These are phyloP conservation scores for Ctenoplectra terminalis DNA, from an alignment of 1,140 invertebrate species.

Conservation along the genomic window DNA sequence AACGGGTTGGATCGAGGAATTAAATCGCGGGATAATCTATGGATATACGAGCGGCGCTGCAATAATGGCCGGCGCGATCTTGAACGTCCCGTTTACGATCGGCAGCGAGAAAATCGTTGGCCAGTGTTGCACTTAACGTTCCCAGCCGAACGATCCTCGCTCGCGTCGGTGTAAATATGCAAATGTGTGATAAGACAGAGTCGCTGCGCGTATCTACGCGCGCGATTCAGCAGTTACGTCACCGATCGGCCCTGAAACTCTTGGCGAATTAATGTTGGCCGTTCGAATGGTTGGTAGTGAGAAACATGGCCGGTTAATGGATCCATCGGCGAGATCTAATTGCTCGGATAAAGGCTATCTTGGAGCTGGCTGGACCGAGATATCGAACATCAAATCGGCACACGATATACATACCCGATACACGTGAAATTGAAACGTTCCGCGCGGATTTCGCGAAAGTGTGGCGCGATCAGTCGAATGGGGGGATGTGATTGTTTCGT, in stretches of 20 bases:
- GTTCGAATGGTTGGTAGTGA: conserved; percentile 6
- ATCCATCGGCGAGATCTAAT: conserved; percentile 46
- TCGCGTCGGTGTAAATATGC: conserved; percentile 11
- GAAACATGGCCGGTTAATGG: conserved; percentile 44
- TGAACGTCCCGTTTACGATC: no score
- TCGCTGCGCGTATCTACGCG: background rate
- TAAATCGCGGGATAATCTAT: background rate
- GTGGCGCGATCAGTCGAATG: background rate
- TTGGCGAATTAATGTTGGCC: conserved; percentile 12
- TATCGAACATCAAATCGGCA: conserved; percentile 30
- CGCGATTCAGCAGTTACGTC: conserved; percentile 16
- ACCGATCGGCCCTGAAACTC: background rate
- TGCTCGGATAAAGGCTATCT: conserved; percentile 51
- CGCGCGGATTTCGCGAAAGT: background rate
- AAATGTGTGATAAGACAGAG: conserved; percentile 39
- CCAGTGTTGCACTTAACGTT: background rate
- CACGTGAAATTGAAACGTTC: conserved; percentile 22
- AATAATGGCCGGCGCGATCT: no score
- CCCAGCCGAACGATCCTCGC: background rate
- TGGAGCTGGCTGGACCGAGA: background rate
- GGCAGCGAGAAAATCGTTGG: background rate
- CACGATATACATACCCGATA: background rate
- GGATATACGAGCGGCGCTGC: no score
- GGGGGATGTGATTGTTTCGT: background rate
- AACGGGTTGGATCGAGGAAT: background rate